These are phyloP conservation scores for Ibidorhyncha struthersii DNA, from an alignment of 2,113 vertebrate species.

Conservation along the genomic window DNA sequence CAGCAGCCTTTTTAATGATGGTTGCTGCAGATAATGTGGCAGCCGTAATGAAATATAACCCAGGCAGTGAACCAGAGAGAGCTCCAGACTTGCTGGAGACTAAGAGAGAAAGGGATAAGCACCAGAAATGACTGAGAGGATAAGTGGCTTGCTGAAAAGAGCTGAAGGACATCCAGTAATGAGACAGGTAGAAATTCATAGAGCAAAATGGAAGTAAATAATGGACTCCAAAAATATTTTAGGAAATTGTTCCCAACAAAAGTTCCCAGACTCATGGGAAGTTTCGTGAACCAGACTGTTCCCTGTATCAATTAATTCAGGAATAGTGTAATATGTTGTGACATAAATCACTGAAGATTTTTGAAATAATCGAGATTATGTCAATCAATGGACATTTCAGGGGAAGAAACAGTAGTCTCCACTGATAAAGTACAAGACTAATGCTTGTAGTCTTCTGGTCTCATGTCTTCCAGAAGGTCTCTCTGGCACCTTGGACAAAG, in stretches of 20 bases:
- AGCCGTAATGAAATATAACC: neutral
- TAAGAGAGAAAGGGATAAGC: neutral
- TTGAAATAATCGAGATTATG: neutral
- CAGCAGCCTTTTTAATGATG: neutral
- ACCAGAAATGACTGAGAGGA: neutral
- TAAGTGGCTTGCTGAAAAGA: neutral
- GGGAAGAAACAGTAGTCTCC: neutral
- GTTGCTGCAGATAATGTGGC: conserved; percentile 20
- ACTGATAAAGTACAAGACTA: neutral
- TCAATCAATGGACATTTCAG: neutral
- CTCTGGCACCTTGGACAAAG: neutral
- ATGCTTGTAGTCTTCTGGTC: neutral
- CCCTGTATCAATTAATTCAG: neutral
- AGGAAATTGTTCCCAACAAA: neutral
- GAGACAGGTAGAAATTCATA: neutral
- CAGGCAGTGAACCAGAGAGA: conserved; percentile 29
- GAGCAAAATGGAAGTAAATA: neutral
- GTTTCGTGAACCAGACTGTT: neutral
- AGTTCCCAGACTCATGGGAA: neutral
- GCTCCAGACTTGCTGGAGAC: conserved; percentile 36
- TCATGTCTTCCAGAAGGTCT: neutral
- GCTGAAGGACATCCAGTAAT: neutral
- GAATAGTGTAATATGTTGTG: neutral
- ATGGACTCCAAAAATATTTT: neutral
- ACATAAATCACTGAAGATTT: neutral